Base-by-base conservation (phyloP, 1,140 invertebrate genomes). In the Atta texana region DNA sequence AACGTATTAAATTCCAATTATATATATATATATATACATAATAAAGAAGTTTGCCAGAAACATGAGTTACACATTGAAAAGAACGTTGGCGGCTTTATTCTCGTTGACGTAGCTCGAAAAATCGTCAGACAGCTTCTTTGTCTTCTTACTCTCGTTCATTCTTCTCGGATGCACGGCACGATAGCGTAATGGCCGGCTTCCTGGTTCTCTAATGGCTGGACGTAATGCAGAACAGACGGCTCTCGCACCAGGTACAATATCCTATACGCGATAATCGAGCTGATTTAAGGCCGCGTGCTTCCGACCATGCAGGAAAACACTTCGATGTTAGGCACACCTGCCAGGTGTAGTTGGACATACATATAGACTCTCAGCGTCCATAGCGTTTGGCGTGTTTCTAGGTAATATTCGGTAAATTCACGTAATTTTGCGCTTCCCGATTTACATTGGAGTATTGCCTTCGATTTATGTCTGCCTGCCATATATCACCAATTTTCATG, bases 121-220 rank as follows among this genome's bases (percentile, higher is more conserved):
- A 89, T 39, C 39, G 44, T 64, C 55, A 44, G 66, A 87, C 44
- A 55, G 81, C 49, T 87, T 88, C 87, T 89, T 85, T 78, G 34
- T 76, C 78, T 89, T 90, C 74, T 66, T 59, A 28, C 85, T 86
- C 85, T 85, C 74, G 80, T 87, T 90, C 53, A 59, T 86, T 80
- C 74, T 78, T 66, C 75, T 72, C 68, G 66, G 63, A 68, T 81
- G 34, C 78, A 74, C 84, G 39, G 61, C 84, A 89, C 91, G 93
- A 93, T 94, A 94, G 91, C 90, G 88, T 93, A 94, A 94, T 93
- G 90, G 91, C 87, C 77, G 90, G 91, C 92, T 94, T 94, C 92
- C 93, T 84, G 92, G 49, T 84, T 88, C 76, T 87, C 89, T 93
- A 94, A 94, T 92, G 89, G 90, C 89, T 86, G 89, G 81, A 89